These are phyloP conservation scores for Pachymerium ferrugineum DNA, from an alignment of 2,888 invertebrate species.

Conservation along the genomic window DNA sequence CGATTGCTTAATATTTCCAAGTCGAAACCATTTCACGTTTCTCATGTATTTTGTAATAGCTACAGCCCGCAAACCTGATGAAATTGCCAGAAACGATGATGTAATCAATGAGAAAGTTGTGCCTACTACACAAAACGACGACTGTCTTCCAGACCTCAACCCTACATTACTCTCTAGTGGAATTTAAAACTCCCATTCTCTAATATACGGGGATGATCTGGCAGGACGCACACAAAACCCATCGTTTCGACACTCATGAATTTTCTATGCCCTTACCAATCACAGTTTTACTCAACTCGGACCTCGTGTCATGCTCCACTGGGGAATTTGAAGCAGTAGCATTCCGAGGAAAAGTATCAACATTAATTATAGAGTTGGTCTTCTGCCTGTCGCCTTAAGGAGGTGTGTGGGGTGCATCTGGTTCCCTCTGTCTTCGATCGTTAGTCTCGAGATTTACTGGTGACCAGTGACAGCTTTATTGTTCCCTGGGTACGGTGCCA, in stretches of 20 bases:
- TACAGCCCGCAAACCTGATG: slow-evolving; percentile 10
- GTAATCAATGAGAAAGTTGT: slow-evolving; percentile 18
- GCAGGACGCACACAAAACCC: neutral
- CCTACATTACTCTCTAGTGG: slow-evolving; percentile 24
- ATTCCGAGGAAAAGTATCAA: slow-evolving; percentile 23
- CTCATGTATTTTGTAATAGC: slow-evolving; percentile 25
- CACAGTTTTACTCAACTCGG: slow-evolving; percentile 23
- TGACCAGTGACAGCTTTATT: slow-evolving; percentile 25
- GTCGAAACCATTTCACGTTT: neutral
- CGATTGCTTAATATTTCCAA: slow-evolving; percentile 21
- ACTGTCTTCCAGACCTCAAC: neutral
- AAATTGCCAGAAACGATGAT: slow-evolving; percentile 18
- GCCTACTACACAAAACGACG: slow-evolving; percentile 10
- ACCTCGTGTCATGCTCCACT: slow-evolving; percentile 19
- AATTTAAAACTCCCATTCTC: slow-evolving; percentile 20
- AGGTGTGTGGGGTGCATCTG: neutral
- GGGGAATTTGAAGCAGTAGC: slow-evolving; percentile 19
- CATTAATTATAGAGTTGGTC: slow-evolving; percentile 24
- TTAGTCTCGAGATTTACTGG: slow-evolving; percentile 20
- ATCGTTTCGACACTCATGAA: slow-evolving; percentile 7
- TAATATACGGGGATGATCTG: slow-evolving; percentile 19
- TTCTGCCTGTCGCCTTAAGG: slow-evolving; percentile 22
- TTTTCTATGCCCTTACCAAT: slow-evolving; percentile 15
- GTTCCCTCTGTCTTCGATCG: slow-evolving; percentile 22
- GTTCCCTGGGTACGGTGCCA: slow-evolving; percentile 14